Evolutionary conservation across 1,140 invertebrate species (phyloP).

Genomic region (Eumeta japonica): DNA sequence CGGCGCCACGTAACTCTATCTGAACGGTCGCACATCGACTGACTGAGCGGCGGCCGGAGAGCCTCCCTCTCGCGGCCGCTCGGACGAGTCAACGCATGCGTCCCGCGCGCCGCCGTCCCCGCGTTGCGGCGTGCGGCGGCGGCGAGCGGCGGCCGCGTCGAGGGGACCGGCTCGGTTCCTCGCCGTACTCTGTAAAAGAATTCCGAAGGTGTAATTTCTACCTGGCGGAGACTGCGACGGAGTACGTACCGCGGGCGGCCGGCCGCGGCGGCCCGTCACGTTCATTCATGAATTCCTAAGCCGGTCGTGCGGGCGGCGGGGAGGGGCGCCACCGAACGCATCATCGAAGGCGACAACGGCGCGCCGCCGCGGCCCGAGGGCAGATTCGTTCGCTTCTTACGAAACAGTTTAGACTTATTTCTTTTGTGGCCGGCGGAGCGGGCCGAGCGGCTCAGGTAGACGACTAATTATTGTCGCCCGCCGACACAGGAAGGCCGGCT

Average conservation of each 20-base stretch:
- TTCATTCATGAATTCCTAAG: conserved; percentile 55
- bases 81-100: conserved; percentile 45
- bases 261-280: conserved; percentile 39
- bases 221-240: conserved; percentile 43
- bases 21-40: conserved; percentile 39
- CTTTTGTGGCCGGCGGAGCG: conserved; percentile 27
- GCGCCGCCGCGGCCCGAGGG: conserved; percentile 17
- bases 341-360: conserved; percentile 26
- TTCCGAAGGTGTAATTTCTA: conserved; percentile 55
- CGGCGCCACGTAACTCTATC: conserved; percentile 34
- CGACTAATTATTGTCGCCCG: conserved; percentile 38
- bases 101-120: conserved; percentile 35
- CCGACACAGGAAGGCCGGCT: conserved; percentile 28
- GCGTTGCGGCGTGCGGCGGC: conserved; percentile 45
- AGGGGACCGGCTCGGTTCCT: conserved; percentile 14
- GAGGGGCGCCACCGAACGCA: conserved; percentile 28
- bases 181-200: conserved; percentile 49
- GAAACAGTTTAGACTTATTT: conserved; percentile 34
- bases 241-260: too few species aligned
- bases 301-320: conserved; percentile 10
- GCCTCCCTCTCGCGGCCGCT: conserved; percentile 26
- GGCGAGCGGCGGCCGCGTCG: conserved; percentile 36
- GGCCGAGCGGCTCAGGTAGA: conserved; percentile 36
- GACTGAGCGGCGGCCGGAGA: conserved; percentile 40
- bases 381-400: conserved; percentile 37